Evolutionary conservation across 2,888 invertebrate species (phyloP).

Genomic region (Sinopyrophorus schimmeli): DNA sequence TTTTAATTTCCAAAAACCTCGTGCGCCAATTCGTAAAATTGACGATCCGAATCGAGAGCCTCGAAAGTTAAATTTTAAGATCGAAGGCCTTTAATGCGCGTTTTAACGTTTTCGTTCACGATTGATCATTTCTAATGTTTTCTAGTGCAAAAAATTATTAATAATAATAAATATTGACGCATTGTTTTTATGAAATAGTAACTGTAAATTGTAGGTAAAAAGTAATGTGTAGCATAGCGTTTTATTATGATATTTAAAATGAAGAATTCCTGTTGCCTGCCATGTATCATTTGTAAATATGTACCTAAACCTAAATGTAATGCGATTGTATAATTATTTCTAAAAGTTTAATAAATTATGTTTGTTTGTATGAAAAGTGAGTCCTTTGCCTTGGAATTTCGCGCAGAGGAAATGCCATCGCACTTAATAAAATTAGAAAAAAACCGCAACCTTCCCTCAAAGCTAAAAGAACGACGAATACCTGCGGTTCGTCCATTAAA

Average conservation of each 20-base stretch:
- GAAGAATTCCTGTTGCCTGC: slow-evolving; percentile 47
- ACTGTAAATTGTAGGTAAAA: slow-evolving; percentile 31
- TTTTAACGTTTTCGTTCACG: too few species aligned
- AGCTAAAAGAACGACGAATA: too few species aligned
- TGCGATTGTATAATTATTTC: slow-evolving; percentile 46
- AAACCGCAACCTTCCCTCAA: too few species aligned
- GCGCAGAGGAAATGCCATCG: too few species aligned
- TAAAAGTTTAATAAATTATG: slow-evolving; percentile 50
- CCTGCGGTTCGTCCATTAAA: too few species aligned
- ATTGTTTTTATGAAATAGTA: slow-evolving; percentile 30
- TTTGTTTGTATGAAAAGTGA: slow-evolving; percentile 52
- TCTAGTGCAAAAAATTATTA: too few species aligned
- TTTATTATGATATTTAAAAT: too few species aligned
- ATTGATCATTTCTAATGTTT: too few species aligned
- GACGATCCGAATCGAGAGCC: slow-evolving; percentile 31
- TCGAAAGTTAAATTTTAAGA: slow-evolving; percentile 22
- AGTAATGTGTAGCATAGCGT: slow-evolving; percentile 31
- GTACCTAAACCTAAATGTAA: slow-evolving; percentile 52
- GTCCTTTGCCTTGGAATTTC: too few species aligned
- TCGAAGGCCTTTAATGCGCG: slow-evolving; percentile 26
- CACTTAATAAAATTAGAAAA: too few species aligned
- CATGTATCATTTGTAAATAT: slow-evolving; percentile 53
- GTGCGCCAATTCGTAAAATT: slow-evolving; percentile 8
- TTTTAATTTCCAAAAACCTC: slow-evolving; percentile 9
- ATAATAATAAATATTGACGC: slow-evolving; percentile 16